A percentile compares a stretch with the other conserved stretches of the same genome.
Evolutionary conservation across 2,113 vertebrate genomes (phyloP).

Genomic region (Scalopus aquaticus): DNA sequence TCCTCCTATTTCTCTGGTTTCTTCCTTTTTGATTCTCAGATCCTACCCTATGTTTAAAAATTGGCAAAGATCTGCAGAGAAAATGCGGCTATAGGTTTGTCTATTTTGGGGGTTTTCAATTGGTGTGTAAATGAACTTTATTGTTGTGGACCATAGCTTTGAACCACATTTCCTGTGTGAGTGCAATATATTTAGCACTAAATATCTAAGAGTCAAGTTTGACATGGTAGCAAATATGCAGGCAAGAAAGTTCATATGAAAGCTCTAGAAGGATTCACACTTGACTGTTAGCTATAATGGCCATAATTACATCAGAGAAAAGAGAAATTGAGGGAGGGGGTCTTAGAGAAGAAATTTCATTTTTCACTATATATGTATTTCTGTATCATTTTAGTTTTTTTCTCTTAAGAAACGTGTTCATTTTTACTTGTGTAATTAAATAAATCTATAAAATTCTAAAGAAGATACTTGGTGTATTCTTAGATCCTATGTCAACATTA

Average conservation of each 20-base stretch:
- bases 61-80: background rate
- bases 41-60: background rate
- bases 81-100: background rate
- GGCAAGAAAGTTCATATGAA: background rate
- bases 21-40: background rate
- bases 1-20: background rate
- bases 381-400: background rate
- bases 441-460: background rate
- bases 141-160: background rate
- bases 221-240: background rate
- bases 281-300: background rate
- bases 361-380: too few relatives aligned
- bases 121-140: background rate
- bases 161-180: background rate
- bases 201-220: background rate
- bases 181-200: background rate
- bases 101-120: background rate
- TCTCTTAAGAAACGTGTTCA: background rate
- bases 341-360: background rate
- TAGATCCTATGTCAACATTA: background rate
- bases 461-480: background rate
- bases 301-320: background rate
- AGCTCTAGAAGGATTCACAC: background rate
- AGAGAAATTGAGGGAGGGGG: background rate
- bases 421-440: conserved; percentile 3